Percentiles rank a stretch among this genome's conserved stretches.
These are phyloP conservation scores for Sigmodon hispidus DNA, from an alignment of 2,113 vertebrate species.

Conservation along the genomic window DNA sequence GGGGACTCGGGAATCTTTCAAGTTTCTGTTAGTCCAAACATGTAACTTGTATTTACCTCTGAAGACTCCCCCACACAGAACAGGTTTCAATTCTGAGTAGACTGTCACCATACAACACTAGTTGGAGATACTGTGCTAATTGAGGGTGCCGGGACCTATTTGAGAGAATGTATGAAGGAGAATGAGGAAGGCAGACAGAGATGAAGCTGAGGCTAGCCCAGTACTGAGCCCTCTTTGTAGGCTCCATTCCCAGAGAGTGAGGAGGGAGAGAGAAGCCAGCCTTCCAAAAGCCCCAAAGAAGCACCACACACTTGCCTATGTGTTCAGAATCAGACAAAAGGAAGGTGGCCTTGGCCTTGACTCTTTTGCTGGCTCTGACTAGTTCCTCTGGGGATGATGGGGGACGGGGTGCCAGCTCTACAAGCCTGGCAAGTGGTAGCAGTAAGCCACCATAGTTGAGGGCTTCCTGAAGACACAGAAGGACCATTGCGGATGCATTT, in stretches of 20 bases:
- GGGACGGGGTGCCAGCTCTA: not conserved
- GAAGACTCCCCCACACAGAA: no score
- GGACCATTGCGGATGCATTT: not conserved
- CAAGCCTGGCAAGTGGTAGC: not conserved
- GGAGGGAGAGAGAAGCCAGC: not conserved
- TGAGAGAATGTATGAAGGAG: not conserved
- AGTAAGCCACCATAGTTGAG: not conserved
- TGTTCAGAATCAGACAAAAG: not conserved
- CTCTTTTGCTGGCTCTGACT: not conserved
- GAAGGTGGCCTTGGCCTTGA: not conserved
- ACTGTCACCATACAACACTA: not conserved
- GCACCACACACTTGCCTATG: not conserved
- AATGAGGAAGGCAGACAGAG: not conserved
- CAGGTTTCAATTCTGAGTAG: not conserved
- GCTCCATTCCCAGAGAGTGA: accelerated
- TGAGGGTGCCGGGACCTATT: not conserved
- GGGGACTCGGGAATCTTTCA: not conserved
- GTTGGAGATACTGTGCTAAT: not conserved
- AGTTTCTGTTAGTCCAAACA: not conserved
- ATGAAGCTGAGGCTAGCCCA: not conserved
- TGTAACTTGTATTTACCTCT: not conserved
- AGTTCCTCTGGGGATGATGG: not conserved
- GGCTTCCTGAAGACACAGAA: not conserved
- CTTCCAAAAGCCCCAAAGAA: not conserved
- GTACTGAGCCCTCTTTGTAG: not conserved